Percentiles rank a stretch among this genome's conserved stretches.
Evolutionary conservation across 2,113 vertebrate species (phyloP).

Genomic region (Zosterops japonicus): DNA sequence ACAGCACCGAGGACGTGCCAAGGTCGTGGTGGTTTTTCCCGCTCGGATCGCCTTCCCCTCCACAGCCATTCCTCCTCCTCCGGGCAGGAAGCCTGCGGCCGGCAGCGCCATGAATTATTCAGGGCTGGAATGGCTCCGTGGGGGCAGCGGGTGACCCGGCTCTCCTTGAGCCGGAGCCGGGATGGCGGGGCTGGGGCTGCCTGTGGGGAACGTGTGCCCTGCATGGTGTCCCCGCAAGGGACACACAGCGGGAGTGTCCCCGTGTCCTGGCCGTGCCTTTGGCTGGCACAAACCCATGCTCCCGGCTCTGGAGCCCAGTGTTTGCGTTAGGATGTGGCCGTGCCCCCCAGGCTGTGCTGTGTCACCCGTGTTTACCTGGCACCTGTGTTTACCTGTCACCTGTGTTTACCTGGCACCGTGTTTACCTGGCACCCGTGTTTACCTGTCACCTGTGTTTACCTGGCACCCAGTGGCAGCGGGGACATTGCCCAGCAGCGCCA

Average conservation of each 20-base stretch:
- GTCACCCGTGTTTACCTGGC: not conserved
- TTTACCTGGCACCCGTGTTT: constrained; percentile 10
- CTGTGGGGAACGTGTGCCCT: accelerated
- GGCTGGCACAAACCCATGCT: not conserved
- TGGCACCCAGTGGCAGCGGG: not conserved
- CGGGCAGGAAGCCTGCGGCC: constrained; percentile 61
- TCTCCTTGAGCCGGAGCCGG: constrained; percentile 53
- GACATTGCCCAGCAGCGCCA: not conserved
- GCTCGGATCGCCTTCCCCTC: constrained; percentile 14
- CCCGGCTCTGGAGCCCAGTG: not conserved
- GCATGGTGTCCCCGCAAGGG: accelerated
- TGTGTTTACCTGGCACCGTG: not conserved
- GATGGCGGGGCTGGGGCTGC: not conserved
- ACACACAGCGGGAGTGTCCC: accelerated
- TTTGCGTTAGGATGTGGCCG: not conserved
- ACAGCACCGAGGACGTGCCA: not conserved
- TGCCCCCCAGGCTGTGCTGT: not conserved
- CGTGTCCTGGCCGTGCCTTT: accelerated
- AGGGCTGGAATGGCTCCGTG: not conserved
- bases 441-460: constrained; percentile 9
- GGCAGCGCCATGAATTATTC: constrained; percentile 68
- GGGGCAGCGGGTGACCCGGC: constrained; percentile 30
- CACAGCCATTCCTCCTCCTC: not conserved
- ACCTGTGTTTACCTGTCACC: not conserved
- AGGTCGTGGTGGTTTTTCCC: constrained; percentile 32